Evolutionary conservation across 2,888 invertebrate species (phyloP), one percentile per base, ranked within the genome.

Genomic region (Nudaria mundana): DNA sequence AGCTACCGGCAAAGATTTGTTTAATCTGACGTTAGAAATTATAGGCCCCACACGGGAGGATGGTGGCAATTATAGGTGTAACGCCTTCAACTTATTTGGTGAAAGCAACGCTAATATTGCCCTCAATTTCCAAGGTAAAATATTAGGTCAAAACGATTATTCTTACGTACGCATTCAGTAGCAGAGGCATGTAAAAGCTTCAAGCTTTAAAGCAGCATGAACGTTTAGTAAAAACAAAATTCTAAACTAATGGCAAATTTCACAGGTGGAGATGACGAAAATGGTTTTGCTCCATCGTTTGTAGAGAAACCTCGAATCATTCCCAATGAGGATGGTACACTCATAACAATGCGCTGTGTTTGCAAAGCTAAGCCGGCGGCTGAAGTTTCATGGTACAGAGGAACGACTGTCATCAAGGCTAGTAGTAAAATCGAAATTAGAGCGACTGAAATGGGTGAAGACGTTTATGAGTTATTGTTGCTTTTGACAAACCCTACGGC

Each of bases 31-130:
- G 52, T 92, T 98, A 83, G 97, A 97, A 91, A 97, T 98, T 74
- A 93, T 94, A 83, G 97, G 97, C 88, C 99, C 99, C 39, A 96
- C 96, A 56, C 95, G 95, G 76, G 95, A 96, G 75, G 99, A 99
- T 87, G 99, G 98, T 71, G 99, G 99, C 66, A 97, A 97, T 88
- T 99, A 99, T 91, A 94, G 98, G 77, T 99, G 99, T 91, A 98
- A 98, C 88, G 99, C 99, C 71, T 95, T 98, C 91, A 99, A 99
- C 92, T 93, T 95, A 84, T 95, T 94, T 89, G 99, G 99, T 86
- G 99, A 99, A 92, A 98, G 98, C 91, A 99, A 99, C 91, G 99
- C 99, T 71, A 99, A 99, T 90, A 99, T 99, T 91, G 97, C 98
- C 78, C 95, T 99, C 77, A 99, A 99, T 90, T 98, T 99, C 92